Evolutionary conservation across 2,888 invertebrate genomes (phyloP).

Genomic region (Branchellion lobata): DNA sequence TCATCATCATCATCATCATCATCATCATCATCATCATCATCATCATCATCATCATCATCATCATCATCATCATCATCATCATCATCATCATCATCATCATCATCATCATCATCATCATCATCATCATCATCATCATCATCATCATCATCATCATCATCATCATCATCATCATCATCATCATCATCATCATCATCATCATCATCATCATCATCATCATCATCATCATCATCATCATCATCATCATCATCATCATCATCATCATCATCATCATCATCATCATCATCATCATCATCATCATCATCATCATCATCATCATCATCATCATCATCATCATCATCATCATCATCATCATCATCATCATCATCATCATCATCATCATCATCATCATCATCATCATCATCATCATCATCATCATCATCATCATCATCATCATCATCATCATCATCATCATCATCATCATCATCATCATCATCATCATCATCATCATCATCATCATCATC

Average conservation of each 20-base stretch:
- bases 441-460: not conserved
- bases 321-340: constrained; percentile 31
- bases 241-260: not conserved
- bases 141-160: constrained; percentile 23
- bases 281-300: constrained; percentile 31
- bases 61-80: constrained; percentile 31
- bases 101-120: constrained; percentile 32
- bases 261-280: not conserved
- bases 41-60: constrained; percentile 36
- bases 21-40: constrained; percentile 33
- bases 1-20: constrained; percentile 8
- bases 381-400: constrained; percentile 24
- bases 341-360: not conserved
- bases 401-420: not conserved
- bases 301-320: constrained; percentile 33
- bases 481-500: not conserved
- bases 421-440: not conserved
- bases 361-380: constrained; percentile 22
- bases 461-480: not conserved
- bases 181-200: constrained; percentile 22
- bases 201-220: constrained; percentile 16
- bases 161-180: constrained; percentile 1
- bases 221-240: not conserved
- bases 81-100: constrained; percentile 35
- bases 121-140: constrained; percentile 39